These are phyloP conservation scores for Ctenodactylus gundi DNA, from an alignment of 2,113 vertebrate species.

Conservation along the genomic window DNA sequence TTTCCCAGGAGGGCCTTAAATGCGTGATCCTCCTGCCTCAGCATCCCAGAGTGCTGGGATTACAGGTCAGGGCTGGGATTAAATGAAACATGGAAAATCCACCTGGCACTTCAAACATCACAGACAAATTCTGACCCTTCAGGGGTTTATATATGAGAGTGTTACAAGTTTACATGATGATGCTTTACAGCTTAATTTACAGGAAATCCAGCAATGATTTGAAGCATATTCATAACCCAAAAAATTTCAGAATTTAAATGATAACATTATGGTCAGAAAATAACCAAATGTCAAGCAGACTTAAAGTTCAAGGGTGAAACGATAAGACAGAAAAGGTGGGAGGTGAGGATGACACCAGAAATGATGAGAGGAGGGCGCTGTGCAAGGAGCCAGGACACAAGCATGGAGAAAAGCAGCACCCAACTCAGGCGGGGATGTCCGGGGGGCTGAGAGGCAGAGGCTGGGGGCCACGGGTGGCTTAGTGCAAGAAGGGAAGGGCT, in stretches of 20 bases:
- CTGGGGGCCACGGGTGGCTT: neutral
- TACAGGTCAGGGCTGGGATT: neutral
- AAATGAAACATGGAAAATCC: neutral
- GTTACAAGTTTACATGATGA: neutral
- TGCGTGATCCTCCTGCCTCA: too few relatives aligned
- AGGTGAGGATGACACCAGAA: neutral
- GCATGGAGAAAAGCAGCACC: neutral
- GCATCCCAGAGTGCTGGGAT: too few relatives aligned
- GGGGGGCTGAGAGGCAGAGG: neutral
- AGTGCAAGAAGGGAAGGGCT: too few relatives aligned
- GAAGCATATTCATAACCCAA: neutral
- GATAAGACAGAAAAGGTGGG: neutral
- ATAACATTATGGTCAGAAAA: neutral
- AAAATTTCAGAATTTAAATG: neutral
- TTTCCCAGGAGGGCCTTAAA: too few relatives aligned
- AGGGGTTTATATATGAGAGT: neutral
- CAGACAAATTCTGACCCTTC: neutral
- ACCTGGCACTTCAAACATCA: neutral
- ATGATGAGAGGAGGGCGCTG: neutral
- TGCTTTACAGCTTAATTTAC: neutral
- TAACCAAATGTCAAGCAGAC: neutral
- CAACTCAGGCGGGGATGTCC: rapidly evolving
- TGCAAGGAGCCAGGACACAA: neutral
- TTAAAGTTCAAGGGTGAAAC: neutral
- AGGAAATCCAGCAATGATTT: neutral